Evolutionary conservation across 1,140 invertebrate genomes (phyloP).

Genomic region (Aphidius gifuensis): DNA sequence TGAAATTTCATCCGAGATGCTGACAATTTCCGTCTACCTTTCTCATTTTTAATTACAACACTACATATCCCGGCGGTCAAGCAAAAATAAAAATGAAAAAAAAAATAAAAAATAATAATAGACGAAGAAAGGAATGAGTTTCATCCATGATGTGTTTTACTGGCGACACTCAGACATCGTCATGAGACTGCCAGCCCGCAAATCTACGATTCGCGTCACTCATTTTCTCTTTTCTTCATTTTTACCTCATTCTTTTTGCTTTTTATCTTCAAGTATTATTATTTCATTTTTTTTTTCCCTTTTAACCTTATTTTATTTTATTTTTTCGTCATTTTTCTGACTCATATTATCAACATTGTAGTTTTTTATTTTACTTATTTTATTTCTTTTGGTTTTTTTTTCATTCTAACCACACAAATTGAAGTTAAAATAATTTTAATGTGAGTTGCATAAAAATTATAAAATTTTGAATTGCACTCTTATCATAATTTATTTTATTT

Average conservation of each 20-base stretch:
- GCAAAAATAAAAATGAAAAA: slow-evolving; percentile 7
- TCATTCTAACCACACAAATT: too few relatives aligned
- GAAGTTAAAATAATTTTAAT: too few relatives aligned
- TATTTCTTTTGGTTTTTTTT: too few relatives aligned
- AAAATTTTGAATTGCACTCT: too few relatives aligned
- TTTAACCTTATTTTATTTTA: too few relatives aligned
- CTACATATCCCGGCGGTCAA: slow-evolving; percentile 12
- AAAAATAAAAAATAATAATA: too few relatives aligned
- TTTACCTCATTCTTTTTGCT: background rate
- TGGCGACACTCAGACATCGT: slow-evolving; percentile 29
- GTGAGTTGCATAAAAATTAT: too few relatives aligned
- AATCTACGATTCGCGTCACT: background rate
- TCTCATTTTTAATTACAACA: slow-evolving; percentile 41
- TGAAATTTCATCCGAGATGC: slow-evolving; percentile 32
- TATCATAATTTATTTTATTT: too few relatives aligned
- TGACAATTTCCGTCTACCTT: slow-evolving; percentile 41
- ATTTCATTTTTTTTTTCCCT: too few relatives aligned
- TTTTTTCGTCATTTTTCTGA: too few relatives aligned
- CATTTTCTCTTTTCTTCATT: slow-evolving; percentile 4
- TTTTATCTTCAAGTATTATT: slow-evolving; percentile 1
- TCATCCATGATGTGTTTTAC: slow-evolving; percentile 28
- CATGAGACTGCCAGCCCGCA: slow-evolving; percentile 31
- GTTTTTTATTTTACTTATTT: too few relatives aligned
- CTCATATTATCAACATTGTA: too few relatives aligned
- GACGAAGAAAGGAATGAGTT: background rate